Evolutionary conservation across 2,888 invertebrate species (phyloP), one percentile per base, ranked within the genome.

Genomic region (Hemicrepidius hirtus): DNA sequence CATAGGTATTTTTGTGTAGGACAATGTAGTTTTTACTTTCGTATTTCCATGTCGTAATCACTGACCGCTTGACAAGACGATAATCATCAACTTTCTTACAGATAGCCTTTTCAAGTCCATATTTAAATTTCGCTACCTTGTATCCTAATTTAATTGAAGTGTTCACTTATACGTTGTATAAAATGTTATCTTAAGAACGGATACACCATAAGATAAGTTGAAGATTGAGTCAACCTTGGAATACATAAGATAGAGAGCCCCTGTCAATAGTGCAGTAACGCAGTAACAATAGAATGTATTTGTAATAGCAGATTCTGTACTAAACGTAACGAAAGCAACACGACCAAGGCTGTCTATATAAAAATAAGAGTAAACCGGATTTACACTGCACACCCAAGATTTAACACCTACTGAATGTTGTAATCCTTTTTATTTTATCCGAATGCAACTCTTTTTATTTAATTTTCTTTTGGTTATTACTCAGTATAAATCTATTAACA

Each of bases 331-430:
- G 50, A 50, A 50, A 50, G 50, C 50, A 50, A 5, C 13, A 50
- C 50, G 6, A 50, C 28, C 50, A 50, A 50, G 50, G 50, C 50
- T 50, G 50, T 24, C 50, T 50, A 13, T 44, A 44, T 44, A 44
- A 44, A 44, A 50, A 50, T 18, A 50, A 50, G 50, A 50, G 50
- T 28, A 50, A 50, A 50, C 50, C 50, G 50, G 50, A 50, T 50
- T 50, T 50, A 28, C 50, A 50, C 20, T 24, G 50, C 50, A 50
- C 50, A 24, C 50, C 50, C 50, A 50, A 50, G 50, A 50, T 21
- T 50, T 50, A 21, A 50, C 50, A 50, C 50, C 50, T 50, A 50
- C 50, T 32, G 32, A 32, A 32, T 5, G 32, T 9, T 32, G 32
- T 32, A 32, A 32, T 32, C 7, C 9, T 32, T 32, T 32, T 32